Conservation (phyloP, 1,140 invertebrate genomes). For the Lanistes nyassanus region DNA sequence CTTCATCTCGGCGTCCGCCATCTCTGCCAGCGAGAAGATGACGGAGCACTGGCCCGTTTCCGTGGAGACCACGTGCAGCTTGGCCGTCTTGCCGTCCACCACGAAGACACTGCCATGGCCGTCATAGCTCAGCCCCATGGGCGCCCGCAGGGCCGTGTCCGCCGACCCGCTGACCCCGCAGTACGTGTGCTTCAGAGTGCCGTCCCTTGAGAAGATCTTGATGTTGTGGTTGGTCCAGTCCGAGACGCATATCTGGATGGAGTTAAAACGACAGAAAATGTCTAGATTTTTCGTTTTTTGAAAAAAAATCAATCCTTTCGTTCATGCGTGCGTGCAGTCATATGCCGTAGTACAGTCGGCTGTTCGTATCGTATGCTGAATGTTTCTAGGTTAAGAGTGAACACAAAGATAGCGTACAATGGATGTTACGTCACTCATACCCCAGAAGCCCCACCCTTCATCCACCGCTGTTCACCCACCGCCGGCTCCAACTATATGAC, state of each 20-base stretch:
- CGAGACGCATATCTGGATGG: slow-evolving; percentile 8
- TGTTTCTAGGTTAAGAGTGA: too few relatives aligned
- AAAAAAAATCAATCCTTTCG: too few relatives aligned
- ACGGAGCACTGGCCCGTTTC: slow-evolving; percentile 11
- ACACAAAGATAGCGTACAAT: too few relatives aligned
- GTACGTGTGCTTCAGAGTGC: slow-evolving; percentile 9
- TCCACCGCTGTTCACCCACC: too few relatives aligned
- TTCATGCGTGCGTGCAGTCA: too few relatives aligned
- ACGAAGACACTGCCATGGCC: slow-evolving; percentile 12
- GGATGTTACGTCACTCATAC: too few relatives aligned
- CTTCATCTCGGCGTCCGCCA: slow-evolving; percentile 12
- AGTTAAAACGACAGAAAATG: too few relatives aligned
- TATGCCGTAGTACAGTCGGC: too few relatives aligned
- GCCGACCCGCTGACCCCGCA: slow-evolving; percentile 6
- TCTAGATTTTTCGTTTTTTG: too few relatives aligned
- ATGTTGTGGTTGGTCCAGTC: slow-evolving; percentile 28
- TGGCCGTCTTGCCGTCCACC: slow-evolving; percentile 20
- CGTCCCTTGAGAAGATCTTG: slow-evolving; percentile 11
- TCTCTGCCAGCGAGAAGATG: slow-evolving; percentile 21
- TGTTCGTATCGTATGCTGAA: too few relatives aligned
- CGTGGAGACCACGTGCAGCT: slow-evolving; percentile 21
- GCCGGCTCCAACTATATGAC: too few relatives aligned
- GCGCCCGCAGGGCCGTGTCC: slow-evolving; percentile 12
- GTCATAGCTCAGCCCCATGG: slow-evolving; percentile 19
- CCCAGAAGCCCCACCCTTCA: background rate